Conservation (phyloP, 2,888 invertebrate genomes). For the Oscheius myriophilus region DNA sequence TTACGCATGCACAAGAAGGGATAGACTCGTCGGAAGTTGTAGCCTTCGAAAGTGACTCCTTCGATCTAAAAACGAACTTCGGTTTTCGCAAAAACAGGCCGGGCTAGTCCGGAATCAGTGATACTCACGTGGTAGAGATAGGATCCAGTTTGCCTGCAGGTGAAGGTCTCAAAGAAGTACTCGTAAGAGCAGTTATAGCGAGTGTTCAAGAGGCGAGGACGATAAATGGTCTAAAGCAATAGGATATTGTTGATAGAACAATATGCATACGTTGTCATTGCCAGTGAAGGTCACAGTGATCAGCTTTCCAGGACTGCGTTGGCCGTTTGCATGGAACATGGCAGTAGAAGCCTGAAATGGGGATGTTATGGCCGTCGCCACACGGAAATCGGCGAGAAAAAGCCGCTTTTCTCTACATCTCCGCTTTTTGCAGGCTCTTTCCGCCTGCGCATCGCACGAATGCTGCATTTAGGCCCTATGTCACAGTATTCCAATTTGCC, state of each 20-base stretch:
- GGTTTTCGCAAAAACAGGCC: too few relatives aligned
- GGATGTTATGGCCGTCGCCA: too few relatives aligned
- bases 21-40: constrained; percentile 53
- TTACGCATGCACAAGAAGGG: constrained; percentile 47
- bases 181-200: constrained; percentile 55
- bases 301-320: constrained; percentile 24
- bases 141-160: constrained; percentile 34
- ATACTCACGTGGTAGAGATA: constrained; percentile 24
- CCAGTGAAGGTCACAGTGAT: constrained; percentile 36
- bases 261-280: constrained; percentile 39
- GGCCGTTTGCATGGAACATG: constrained; percentile 28
- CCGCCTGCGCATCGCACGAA: too few relatives aligned
- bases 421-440: too few relatives aligned
- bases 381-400: too few relatives aligned
- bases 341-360: neutral
- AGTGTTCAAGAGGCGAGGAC: constrained; percentile 40
- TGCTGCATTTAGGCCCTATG: too few relatives aligned
- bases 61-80: constrained; percentile 15
- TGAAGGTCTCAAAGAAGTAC: constrained; percentile 50
- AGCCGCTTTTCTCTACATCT: too few relatives aligned
- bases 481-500: too few relatives aligned
- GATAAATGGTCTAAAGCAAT: constrained; percentile 36
- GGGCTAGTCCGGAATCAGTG: neutral
- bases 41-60: constrained; percentile 45
- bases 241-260: too few relatives aligned